Base-by-base conservation (phyloP, 2,888 invertebrate genomes). In the Troides aeacus region DNA sequence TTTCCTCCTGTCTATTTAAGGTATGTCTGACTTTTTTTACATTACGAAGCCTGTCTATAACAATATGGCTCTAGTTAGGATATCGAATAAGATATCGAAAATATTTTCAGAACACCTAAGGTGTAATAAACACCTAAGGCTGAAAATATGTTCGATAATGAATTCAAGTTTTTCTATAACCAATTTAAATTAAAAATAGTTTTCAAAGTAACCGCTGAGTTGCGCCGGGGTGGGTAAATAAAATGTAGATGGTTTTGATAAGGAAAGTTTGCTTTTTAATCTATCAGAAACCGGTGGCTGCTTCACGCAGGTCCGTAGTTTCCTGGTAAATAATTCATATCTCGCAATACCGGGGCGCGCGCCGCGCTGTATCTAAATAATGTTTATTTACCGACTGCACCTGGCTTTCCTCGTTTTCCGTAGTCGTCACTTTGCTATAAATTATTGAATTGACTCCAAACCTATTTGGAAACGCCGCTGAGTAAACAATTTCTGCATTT, bases 251-350 rank as follows among this genome's bases (percentile, higher is more conserved):
- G 30, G 58, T 62, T 62, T 46, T 57, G 62, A 63, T 63, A 50
- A 60, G 17, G 1, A 66, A 63, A 66, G 66, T 70, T 42, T 60
- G 58, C 59, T 70, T 66, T 64, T 61, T 64, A 67, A 67, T 64
- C 61, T 62, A 70, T 67, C 64, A 67, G 63, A 61, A 64, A 60
- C 46, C 64, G 46, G 21, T 64, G 23, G 21, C 17, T 21, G 24
- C 36, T 67, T 36, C 60, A 21, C 30, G 57, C 23, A 61, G 30
- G n/a, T 42, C 56, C 23, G 64, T 64, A 67, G 56, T 64, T 73
- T 57, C 66, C 62, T 72, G 66, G 74, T 86, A 82, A 85, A 88
- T 87, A 87, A 86, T 86, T 87, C 84, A 88, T 86, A 84, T 75
- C 75, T 73, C 72, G 72, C 75, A 76, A 71, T 71, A 68, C 74